Base-by-base conservation (phyloP, 2,888 invertebrate species). In the Mesorhabditis belari region DNA sequence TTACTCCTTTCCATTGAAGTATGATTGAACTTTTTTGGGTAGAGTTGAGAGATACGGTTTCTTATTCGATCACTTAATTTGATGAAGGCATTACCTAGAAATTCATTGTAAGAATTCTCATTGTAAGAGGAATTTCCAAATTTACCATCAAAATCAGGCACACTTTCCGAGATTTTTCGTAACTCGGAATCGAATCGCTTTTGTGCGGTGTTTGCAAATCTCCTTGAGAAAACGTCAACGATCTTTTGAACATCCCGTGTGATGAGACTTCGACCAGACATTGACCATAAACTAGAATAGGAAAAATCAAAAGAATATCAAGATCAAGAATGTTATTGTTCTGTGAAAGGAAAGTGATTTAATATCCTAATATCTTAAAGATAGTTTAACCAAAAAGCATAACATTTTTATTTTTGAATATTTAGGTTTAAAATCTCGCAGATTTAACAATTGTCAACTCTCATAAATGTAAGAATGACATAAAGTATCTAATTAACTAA, bases 181-280 rank as follows among this genome's bases (percentile, higher is more conserved):
- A 71, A 26, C 53, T 71, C 68, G 6, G 69, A 64, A n/a, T 59
- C 60, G 6, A 71, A 9, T 60, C 65, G 63, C 9, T 53, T 50
- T 27, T 62, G 60, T 2, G 66, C 71, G 60, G 60, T 68, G 1
- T 54, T 23, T 4, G 63, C 57, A 49, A 68, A 71, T 26, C 62
- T 44, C 5, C 65, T 66, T 0, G 65, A 57, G 28, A 71, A 66
- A 0, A 62, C 44, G 49, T 71, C 67, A 0, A 69, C 66, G 5
- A 71, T 67, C 62, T 71, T 71, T 28, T 71, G 71, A 17, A 69
- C 67, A 57, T 71, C 71, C 54, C 71, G 59, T 2, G 67, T 68
- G 27, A 65, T 66, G 19, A 71, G 57, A 52, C 66, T 69, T 21
- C 71, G 28, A 24, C 71, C 69, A 3, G 67, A 63, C 19, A 66